Evolutionary conservation across 2,797 vertebrate species (phyloP), one percentile per base, ranked within the genome.

Genomic region (Pangasius macronema): DNA sequence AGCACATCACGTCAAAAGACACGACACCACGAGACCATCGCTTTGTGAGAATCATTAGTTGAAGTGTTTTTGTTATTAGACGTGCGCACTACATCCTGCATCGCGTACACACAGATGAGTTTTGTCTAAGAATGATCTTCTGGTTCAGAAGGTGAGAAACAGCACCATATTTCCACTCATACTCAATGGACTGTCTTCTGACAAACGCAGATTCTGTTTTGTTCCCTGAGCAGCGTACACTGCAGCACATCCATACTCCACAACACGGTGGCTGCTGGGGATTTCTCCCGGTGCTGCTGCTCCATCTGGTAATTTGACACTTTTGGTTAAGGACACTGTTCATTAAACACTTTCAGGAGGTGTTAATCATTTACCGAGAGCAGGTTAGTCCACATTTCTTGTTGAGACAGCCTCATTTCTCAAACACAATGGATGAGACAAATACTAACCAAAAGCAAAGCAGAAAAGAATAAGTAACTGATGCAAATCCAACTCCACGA

Each of bases 271-370:
- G n/a, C 18, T 51, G 7, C 27, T 18, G 24, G 8, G 10, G 76
- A 55, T 79, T 55, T 10, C 33, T 57, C 8, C 7, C 20, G 18
- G 0, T 57, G 77, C 55, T 59, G 51, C 3, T 3, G 77, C 10
- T 39, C 53, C 53, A 36, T 36, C n/a, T 14, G 27, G 80, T 65
- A 46, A 82, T 9, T 1, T 16, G 80, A 82, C 80, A 82, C 57
- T 7, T 61, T n/a, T 61, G 36, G 59, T 46, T 57, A 33, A 80
- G 53, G 76, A 36, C 18, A 36, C 53, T 0, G 53, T 3, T 82
- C 80, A 82, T 82, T 63, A 46, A 82, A 82, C 79, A 63, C 13
- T n/a, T 82, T 63, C 2, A n/a, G 13, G 46, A 63, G 36, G 79
- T 46, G 79, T 82, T 42, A 46, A 61, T 82, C 59, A n/a, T 82